Evolutionary conservation across 2,113 vertebrate species (phyloP), one percentile per base, ranked within the genome.

Genomic region (human (Homo sapiens)): DNA sequence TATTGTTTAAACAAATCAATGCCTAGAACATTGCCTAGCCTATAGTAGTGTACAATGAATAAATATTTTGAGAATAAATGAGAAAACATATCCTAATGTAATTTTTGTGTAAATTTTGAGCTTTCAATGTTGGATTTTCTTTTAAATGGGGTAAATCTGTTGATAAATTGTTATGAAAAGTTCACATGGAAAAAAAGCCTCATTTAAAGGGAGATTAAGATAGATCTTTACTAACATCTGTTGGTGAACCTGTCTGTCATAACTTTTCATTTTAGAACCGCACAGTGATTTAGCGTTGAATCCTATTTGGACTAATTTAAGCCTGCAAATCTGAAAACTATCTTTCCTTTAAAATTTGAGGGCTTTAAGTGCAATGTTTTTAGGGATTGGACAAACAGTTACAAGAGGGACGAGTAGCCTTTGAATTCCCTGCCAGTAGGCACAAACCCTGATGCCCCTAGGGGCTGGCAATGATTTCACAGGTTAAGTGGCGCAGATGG

Each of bases 291-390:
- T 48, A 85, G 8, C 40, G 25, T 57, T 64, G 6, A 64, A 35
- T 72, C 48, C 38, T 84, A 14, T 84, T 78, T 87, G 48, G 20
- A 75, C 70, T 48, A n/a, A 45, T n/a, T 83, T 64, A 64, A 23
- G 48, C 43, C 18, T 8, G 0, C 12, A 84, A 88, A n/a, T 86
- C n/a, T 64, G 22, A 70, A 89, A 48, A 22, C 10, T 20, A 12
- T 22, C 86, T 95, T 89, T 38, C 38, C 52, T 85, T 91, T 94
- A 75, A 79, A 89, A 73, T 78, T n/a, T 45, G 64, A 55, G 68
- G 32, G 18, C 38, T 35, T 75, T 61, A 83, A 72, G 11, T 80
- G 9, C 52, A 93, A 5, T 52, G 13, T 72, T 87, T 90, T 87
- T 38, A 59, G 81, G 43, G 7, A 75, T 48, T 75, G 20, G 43